Evolutionary conservation across 2,113 vertebrate species (phyloP).

Genomic region (Carollia perspicillata): DNA sequence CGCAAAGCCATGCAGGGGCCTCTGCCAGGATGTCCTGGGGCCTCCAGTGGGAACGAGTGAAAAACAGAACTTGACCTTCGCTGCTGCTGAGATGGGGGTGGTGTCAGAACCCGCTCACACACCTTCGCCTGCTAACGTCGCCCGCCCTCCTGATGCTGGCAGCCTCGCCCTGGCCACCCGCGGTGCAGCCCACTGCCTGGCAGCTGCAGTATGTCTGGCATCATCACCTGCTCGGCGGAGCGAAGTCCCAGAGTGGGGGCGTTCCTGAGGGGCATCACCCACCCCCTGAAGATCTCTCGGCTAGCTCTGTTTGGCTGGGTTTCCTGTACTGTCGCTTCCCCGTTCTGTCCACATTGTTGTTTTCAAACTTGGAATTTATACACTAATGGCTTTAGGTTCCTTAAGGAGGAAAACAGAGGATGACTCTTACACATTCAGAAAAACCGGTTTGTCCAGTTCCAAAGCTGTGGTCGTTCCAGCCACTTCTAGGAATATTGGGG

Average conservation of each 20-base stretch:
- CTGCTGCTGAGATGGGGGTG: background rate
- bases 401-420: background rate
- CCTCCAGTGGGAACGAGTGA: background rate
- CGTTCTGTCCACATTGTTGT: background rate
- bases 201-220: background rate
- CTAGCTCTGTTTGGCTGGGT: conserved; percentile 36
- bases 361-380: background rate
- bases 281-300: background rate
- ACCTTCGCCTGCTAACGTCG: background rate
- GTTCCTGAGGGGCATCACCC: rapidly evolving
- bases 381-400: background rate
- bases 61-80: background rate
- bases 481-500: background rate
- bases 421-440: background rate
- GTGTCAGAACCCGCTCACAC: background rate
- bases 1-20: background rate
- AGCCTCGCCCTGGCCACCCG: background rate
- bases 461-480: background rate
- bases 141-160: conserved; percentile 25
- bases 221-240: background rate
- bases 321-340: conserved; percentile 2
- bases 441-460: background rate
- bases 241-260: background rate
- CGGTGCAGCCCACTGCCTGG: background rate
- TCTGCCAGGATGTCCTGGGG: background rate